Percentiles rank a stretch among this genome's conserved stretches.
These are phyloP conservation scores for Lamprotornis superbus DNA, from an alignment of 2,113 vertebrate genomes.

Conservation along the genomic window DNA sequence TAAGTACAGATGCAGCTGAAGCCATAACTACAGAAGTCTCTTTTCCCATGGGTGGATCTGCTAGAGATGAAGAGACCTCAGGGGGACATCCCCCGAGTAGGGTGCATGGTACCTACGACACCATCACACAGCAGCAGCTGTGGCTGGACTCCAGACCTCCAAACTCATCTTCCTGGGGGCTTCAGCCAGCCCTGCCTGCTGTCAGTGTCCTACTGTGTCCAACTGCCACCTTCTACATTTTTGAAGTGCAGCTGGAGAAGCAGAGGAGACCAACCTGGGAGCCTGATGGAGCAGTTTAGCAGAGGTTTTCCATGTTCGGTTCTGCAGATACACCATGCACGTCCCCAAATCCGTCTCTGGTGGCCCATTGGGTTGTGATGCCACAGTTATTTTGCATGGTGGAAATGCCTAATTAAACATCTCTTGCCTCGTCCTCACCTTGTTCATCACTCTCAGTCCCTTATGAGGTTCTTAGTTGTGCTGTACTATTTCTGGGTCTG, in stretches of 20 bases:
- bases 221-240: not conserved
- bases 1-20: not conserved
- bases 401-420: not conserved
- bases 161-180: not conserved
- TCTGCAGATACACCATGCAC: no score
- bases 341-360: not conserved
- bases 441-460: not conserved
- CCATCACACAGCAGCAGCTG: not conserved
- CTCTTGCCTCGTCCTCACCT: not conserved
- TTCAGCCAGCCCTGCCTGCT: not conserved
- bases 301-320: not conserved
- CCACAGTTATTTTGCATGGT: not conserved
- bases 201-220: not conserved
- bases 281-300: not conserved
- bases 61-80: not conserved
- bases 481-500: not conserved
- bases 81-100: accelerated
- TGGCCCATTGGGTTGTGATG: not conserved
- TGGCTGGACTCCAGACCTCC: not conserved
- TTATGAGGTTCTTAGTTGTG: not conserved
- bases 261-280: not conserved
- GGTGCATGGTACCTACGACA: accelerated
- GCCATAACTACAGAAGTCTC: not conserved
- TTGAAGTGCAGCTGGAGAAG: not conserved
- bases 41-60: not conserved